Evolutionary conservation across 2,113 vertebrate genomes (phyloP).

Genomic region (Oceanodroma tethys): DNA sequence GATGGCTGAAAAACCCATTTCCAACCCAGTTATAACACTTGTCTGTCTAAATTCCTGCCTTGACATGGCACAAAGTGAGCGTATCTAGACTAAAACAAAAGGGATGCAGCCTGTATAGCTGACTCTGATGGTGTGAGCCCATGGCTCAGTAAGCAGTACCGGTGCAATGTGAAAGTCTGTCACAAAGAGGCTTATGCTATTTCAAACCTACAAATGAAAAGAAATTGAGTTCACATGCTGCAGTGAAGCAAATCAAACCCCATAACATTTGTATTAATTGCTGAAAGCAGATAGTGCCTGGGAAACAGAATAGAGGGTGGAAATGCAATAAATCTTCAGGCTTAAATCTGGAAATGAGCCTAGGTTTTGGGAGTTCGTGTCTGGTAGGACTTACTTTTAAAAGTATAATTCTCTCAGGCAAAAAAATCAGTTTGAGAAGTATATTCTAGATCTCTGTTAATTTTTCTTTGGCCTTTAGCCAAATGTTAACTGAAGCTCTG

Average conservation of each 20-base stretch:
- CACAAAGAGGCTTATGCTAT: constrained; percentile 62
- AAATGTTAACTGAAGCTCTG: constrained; percentile 34
- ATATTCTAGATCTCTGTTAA: constrained; percentile 4
- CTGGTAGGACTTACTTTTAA: constrained; percentile 10
- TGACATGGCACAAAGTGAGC: neutral
- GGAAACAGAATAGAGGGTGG: constrained; percentile 30
- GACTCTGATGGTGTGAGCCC: neutral
- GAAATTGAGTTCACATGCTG: constrained; percentile 71
- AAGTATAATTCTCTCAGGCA: constrained; percentile 43
- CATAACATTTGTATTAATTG: constrained; percentile 73
- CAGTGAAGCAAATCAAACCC: constrained; percentile 70
- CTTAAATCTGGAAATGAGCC: constrained; percentile 43
- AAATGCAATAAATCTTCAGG: constrained; percentile 53
- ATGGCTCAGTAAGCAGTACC: constrained; percentile 52
- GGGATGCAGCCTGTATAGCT: neutral
- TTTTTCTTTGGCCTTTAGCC: neutral
- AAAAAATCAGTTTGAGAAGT: neutral
- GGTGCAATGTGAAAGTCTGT: constrained; percentile 46
- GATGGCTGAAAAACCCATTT: neutral
- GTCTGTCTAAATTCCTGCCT: neutral
- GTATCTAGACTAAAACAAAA: constrained; percentile 34
- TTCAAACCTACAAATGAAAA: constrained; percentile 70
- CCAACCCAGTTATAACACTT: neutral
- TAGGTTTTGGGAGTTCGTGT: neutral
- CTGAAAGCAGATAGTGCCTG: constrained; percentile 47